A percentile compares a stretch with the other conserved stretches of the same genome.
Conservation (phyloP, 2,113 vertebrate genomes). For the Emydocephalus ijimae region DNA sequence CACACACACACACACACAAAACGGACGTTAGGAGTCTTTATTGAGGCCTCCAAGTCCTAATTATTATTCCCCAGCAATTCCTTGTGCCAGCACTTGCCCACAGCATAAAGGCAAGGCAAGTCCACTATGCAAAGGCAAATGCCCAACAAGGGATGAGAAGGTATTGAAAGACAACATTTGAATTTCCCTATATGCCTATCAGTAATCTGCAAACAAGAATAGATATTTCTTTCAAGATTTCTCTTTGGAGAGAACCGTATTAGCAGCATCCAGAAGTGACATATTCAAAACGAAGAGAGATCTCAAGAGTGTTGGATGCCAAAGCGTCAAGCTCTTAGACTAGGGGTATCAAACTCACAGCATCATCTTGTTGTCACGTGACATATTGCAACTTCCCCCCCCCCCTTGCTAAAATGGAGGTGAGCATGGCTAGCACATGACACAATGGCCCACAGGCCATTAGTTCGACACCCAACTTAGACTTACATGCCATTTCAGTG, state of each 20-base stretch:
- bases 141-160: background rate
- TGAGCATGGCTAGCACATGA: no score
- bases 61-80: background rate
- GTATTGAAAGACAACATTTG: background rate
- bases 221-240: background rate
- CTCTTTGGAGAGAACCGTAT: background rate
- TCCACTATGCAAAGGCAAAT: background rate
- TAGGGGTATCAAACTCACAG: no score
- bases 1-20: no score
- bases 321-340: background rate
- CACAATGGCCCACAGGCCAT: no score
- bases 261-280: background rate
- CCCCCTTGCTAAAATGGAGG: no score
- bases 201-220: background rate
- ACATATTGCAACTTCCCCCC: no score
- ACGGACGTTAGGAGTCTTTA: background rate
- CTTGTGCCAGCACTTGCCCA: background rate
- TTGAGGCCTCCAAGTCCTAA: background rate
- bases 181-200: background rate
- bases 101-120: background rate
- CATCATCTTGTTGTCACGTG: no score
- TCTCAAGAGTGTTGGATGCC: background rate
- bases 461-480: background rate
- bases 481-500: background rate
- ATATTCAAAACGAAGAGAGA: background rate